phyloP scores from a whole-genome alignment of 2,888 invertebrate species.

The Nowickia ferox region DNA sequence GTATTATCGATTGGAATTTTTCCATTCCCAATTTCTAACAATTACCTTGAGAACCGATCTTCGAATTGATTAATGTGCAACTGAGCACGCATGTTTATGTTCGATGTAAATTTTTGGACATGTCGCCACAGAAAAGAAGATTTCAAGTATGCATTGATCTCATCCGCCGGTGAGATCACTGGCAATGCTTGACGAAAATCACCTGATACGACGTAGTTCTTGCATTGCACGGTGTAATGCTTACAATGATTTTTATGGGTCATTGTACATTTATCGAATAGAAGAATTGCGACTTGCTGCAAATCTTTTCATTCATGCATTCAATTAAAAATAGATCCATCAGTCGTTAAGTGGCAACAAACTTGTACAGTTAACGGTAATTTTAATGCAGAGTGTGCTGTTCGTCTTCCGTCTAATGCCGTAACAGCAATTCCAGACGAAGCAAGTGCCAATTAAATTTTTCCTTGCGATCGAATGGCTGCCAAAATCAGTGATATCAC shows the following conservation, averaged over 20 bases:
- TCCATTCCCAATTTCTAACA: neutral
- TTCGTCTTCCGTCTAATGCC: conserved; percentile 50
- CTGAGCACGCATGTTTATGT: conserved; percentile 2
- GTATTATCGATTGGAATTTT: neutral
- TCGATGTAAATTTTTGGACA: neutral
- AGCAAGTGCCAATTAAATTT: conserved; percentile 54
- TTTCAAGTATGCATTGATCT: no score
- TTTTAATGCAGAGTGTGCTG: conserved; percentile 32
- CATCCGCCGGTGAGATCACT: neutral
- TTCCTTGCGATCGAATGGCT: conserved; percentile 45
- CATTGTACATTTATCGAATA: neutral
- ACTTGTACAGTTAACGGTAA: neutral
- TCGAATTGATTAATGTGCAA: neutral
- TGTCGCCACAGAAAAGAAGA: neutral
- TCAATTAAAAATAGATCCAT: neutral
- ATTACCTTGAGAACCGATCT: neutral
- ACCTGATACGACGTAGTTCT: no score
- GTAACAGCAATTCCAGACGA: conserved; percentile 53
- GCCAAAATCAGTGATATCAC: conserved; percentile 50
- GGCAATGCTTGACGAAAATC: conserved; percentile 4
- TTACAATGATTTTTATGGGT: neutral
- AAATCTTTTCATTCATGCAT: neutral
- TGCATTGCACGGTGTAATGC: conserved; percentile 8
- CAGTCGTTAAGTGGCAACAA: no score
- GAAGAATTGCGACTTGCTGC: neutral